phyloP scores from a whole-genome alignment of 92 coral and sea anemone species.

The Paramuricea clavata region DNA sequence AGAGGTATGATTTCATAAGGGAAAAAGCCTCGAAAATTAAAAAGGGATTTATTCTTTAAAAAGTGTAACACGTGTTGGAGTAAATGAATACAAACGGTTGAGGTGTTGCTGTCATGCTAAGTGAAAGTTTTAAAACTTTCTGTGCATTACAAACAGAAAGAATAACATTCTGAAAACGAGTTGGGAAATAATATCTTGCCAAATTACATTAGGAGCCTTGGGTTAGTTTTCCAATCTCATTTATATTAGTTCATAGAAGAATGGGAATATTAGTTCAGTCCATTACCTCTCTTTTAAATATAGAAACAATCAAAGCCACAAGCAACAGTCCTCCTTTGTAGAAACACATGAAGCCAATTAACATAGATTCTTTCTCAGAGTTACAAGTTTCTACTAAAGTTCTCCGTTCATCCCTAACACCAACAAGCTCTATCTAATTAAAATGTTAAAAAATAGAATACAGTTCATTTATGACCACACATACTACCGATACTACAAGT shows the following conservation, averaged over 20 bases:
- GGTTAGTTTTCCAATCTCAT: background rate
- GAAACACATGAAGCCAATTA: slow-evolving; percentile 16
- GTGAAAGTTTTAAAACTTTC: too few relatives aligned
- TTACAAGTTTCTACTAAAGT: slow-evolving; percentile 41
- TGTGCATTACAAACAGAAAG: too few relatives aligned
- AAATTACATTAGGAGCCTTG: background rate
- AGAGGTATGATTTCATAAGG: too few relatives aligned
- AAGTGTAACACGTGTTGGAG: background rate
- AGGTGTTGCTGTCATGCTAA: too few relatives aligned
- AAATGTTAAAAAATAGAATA: background rate
- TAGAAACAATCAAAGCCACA: slow-evolving; percentile 3
- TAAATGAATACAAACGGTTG: too few relatives aligned
- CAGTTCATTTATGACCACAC: background rate
- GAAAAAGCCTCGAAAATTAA: too few relatives aligned
- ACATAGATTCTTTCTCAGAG: slow-evolving; percentile 25
- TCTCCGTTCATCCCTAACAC: slow-evolving; percentile 27
- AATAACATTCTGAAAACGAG: too few relatives aligned
- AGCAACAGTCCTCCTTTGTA: slow-evolving; percentile 41
- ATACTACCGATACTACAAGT: too few relatives aligned
- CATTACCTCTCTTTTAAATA: slow-evolving; percentile 21
- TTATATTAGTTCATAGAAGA: background rate
- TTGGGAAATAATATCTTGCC: background rate
- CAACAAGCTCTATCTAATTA: slow-evolving; percentile 22
- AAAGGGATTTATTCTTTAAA: too few relatives aligned
- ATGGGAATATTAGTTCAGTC: background rate